phyloP scores from a whole-genome alignment of 2,797 vertebrate genomes.

The Danio jaintianensis region DNA sequence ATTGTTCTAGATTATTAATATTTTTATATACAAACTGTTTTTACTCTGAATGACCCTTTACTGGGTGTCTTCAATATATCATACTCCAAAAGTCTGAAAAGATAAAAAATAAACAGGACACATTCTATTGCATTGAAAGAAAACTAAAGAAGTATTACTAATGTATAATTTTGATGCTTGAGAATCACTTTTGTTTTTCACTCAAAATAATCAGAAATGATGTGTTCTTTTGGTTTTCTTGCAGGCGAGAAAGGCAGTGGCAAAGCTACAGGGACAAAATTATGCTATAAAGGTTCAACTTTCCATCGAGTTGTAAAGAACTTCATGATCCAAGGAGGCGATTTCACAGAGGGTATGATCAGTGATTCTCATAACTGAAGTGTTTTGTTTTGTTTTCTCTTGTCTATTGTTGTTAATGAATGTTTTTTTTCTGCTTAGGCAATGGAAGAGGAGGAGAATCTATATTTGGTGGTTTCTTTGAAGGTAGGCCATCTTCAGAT shows the following conservation, averaged over 20 bases:
- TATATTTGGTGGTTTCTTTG: constrained; percentile 98
- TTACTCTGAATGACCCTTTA: too few relatives aligned
- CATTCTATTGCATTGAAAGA: too few relatives aligned
- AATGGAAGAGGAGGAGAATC: constrained; percentile 99
- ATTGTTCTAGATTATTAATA: too few relatives aligned
- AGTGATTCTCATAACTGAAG: neutral
- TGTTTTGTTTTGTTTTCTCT: neutral
- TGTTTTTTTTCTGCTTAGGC: constrained; percentile 76
- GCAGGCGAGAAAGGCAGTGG: constrained; percentile 94
- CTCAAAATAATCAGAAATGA: neutral
- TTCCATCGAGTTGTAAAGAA: constrained; percentile 99
- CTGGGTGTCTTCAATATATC: too few relatives aligned
- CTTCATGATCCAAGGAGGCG: constrained; percentile 99
- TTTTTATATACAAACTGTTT: too few relatives aligned
- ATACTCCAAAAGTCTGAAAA: too few relatives aligned
- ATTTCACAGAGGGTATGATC: constrained; percentile 95
- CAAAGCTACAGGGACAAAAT: constrained; percentile 95
- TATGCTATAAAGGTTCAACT: constrained; percentile 98
- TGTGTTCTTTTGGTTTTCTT: constrained; percentile 40
- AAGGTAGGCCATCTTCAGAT: constrained; percentile 86
- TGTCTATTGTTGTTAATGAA: neutral
- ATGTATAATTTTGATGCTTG: too few relatives aligned
- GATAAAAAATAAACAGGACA: too few relatives aligned
- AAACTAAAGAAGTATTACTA: too few relatives aligned
- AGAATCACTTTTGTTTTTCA: neutral